Conservation (phyloP, 2,888 invertebrate genomes). For the Drosophila anceps region DNA sequence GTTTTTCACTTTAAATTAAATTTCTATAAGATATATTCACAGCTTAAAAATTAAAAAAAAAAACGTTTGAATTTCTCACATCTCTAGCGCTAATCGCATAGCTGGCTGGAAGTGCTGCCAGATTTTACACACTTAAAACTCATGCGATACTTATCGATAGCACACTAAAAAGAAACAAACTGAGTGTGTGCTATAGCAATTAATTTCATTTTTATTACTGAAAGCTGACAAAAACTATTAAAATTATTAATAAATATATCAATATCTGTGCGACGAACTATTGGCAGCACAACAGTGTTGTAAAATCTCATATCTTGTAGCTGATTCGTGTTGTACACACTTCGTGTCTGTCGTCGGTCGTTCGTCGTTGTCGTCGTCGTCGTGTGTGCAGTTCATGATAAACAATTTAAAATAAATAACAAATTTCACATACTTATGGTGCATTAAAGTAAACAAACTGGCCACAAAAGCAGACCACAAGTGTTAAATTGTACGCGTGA, state of each 20-base stretch:
- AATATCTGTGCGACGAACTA: not conserved
- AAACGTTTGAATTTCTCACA: not conserved
- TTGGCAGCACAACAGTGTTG: conserved; percentile 52
- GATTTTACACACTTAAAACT: not conserved
- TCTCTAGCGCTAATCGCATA: conserved; percentile 7
- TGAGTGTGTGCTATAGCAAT: accelerated
- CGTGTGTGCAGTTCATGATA: conserved; percentile 76
- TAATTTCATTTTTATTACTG: not conserved
- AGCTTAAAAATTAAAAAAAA: not conserved
- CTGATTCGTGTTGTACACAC: conserved; percentile 52
- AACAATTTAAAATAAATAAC: conserved; percentile 75
- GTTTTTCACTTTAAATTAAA: no score
- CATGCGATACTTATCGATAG: conserved; percentile 5
- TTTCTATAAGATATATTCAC: not conserved
- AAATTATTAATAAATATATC: not conserved
- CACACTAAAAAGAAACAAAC: not conserved
- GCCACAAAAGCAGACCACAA: conserved; percentile 43
- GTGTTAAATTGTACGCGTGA: conserved; percentile 66
- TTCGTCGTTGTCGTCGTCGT: conserved; percentile 60
- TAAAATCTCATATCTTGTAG: conserved; percentile 20
- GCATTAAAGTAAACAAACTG: conserved; percentile 60
- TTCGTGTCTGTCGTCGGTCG: conserved; percentile 64
- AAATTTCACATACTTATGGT: conserved; percentile 62
- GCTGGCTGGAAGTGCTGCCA: conserved; percentile 28
- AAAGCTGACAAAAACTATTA: not conserved